Base-by-base conservation (phyloP, 2,888 invertebrate genomes). In the Cephus pulcher region DNA sequence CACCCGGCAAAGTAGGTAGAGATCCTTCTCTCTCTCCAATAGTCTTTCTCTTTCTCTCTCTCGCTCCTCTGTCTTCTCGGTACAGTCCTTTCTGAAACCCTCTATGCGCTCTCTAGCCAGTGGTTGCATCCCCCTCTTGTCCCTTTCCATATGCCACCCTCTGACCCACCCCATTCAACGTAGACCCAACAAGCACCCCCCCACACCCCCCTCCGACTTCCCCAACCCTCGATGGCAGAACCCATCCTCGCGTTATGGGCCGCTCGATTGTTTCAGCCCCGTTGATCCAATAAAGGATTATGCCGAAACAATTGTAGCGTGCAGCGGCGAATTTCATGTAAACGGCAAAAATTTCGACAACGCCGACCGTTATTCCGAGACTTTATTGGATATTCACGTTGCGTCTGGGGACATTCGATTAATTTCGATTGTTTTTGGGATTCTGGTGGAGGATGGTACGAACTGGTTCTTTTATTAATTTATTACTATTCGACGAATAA, bases 231-330 rank as follows among this genome's bases (percentile, higher is more conserved):
- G 9, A 35, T n/a, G 9, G 74, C 35, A 33, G 35, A 75, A 80
- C 83, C 86, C 85, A 86, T 86, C 85, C 88, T 84, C 86, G 87
- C 87, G 86, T 88, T 88, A 88, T 88, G 86, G 87, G 85, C 84
- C 87, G 89, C 90, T 90, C 89, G 89, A 90, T 90, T 90, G 90
- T 90, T 90, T 90, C 90, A 90, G 90, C 90, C 89, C 88, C 90
- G 90, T 90, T 90, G 90, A 90, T 90, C 89, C 90, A 90, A 90
- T 90, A 90, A 90, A 90, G 90, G 90, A 90, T 90, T 90, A 90
- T 86, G 90, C 88, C 87, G 87, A 90, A 90, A 90, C 90, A 90
- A 90, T 90, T 85, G 90, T 87, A 88, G 88, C 87, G 88, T 85
- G 88, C 85, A 79, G 37, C 74, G 78, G 78, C 77, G 78, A 84